Evolutionary conservation across 2,888 invertebrate genomes (phyloP).

Genomic region (Phalera bucephala): DNA sequence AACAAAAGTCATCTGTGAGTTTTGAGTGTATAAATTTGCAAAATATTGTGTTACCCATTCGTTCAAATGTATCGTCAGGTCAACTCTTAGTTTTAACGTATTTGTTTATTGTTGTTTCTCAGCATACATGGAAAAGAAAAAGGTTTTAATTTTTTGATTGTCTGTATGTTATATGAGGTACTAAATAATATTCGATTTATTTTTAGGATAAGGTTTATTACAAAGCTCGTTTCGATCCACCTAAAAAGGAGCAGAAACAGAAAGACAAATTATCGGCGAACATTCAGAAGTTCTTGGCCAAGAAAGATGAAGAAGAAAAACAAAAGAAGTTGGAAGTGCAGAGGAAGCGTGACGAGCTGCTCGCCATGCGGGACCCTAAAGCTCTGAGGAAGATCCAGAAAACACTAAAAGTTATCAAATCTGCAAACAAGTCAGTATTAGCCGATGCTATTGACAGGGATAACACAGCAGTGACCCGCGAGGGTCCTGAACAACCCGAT

Average conservation of each 20-base stretch:
- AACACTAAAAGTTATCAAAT: slow-evolving; percentile 93
- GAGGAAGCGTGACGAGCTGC: slow-evolving; percentile 85
- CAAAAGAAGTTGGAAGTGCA: slow-evolving; percentile 84
- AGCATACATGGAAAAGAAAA: too few species aligned
- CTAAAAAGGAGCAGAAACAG: slow-evolving; percentile 89
- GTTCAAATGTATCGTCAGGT: too few species aligned
- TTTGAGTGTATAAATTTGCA: slow-evolving; percentile 31
- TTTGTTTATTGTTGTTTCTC: too few species aligned
- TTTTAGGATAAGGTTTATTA: slow-evolving; percentile 83
- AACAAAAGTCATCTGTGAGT: slow-evolving; percentile 81
- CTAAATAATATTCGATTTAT: too few species aligned
- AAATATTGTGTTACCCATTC: slow-evolving; percentile 30
- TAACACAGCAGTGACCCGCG: slow-evolving; percentile 88
- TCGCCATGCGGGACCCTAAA: slow-evolving; percentile 88
- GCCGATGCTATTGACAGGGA: slow-evolving; percentile 91
- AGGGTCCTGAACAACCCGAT: slow-evolving; percentile 91
- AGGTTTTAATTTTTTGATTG: too few species aligned
- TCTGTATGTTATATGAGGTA: too few species aligned
- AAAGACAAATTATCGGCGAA: slow-evolving; percentile 87
- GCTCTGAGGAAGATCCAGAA: slow-evolving; percentile 89
- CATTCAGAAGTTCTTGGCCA: slow-evolving; percentile 91
- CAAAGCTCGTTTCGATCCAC: slow-evolving; percentile 90
- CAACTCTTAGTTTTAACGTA: too few species aligned
- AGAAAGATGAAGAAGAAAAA: slow-evolving; percentile 91
- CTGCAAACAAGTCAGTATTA: slow-evolving; percentile 93